Conservation (phyloP, 2,113 vertebrate genomes). For the Sorex fumeus region DNA sequence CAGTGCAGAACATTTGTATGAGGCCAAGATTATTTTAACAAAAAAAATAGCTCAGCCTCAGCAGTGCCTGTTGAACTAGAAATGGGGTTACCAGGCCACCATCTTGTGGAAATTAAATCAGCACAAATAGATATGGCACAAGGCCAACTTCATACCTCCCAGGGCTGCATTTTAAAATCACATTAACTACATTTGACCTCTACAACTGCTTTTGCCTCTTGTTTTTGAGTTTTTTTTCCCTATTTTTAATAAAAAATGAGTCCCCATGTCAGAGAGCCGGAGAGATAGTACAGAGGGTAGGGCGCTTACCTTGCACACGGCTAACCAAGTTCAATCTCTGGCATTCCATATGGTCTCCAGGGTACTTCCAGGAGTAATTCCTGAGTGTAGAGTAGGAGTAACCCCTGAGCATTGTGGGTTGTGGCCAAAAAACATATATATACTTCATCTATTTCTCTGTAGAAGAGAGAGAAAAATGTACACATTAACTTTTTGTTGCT, state of each 20-base stretch:
- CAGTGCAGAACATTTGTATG: constrained; percentile 38
- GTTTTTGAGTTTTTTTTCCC: background rate
- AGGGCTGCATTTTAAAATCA: constrained; percentile 49
- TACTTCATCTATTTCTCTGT: background rate
- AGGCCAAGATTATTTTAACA: constrained; percentile 53
- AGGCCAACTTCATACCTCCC: background rate
- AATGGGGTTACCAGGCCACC: constrained; percentile 73
- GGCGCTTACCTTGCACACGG: no score
- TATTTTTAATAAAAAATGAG: background rate
- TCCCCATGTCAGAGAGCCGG: no score
- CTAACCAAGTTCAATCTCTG: no score
- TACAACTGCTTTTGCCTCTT: background rate
- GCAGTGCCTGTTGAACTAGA: constrained; percentile 41
- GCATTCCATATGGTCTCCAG: no score
- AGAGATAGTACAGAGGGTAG: no score
- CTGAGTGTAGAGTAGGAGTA: no score
- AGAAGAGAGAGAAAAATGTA: background rate
- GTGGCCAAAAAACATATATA: background rate
- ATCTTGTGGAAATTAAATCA: constrained; percentile 70
- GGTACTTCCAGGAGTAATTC: no score
- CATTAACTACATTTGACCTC: constrained; percentile 58
- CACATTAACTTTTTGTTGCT: background rate
- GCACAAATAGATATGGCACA: constrained; percentile 33
- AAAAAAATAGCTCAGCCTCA: constrained; percentile 2
- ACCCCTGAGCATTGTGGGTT: no score